These are phyloP conservation scores for Automeris io DNA, from an alignment of 2,888 invertebrate genomes.

Conservation along the genomic window DNA sequence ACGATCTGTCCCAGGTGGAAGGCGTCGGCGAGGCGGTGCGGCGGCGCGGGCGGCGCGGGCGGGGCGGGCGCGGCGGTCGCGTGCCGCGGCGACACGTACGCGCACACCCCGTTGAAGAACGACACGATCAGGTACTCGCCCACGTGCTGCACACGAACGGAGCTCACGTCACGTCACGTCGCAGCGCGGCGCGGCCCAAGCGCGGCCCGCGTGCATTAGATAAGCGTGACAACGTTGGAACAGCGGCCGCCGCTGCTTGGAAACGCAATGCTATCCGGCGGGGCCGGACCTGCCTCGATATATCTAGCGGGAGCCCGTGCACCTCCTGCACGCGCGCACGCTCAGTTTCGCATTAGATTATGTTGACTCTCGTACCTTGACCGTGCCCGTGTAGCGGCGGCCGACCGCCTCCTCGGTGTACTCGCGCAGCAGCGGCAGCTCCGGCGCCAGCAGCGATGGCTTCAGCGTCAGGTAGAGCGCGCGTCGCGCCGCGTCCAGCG, in stretches of 20 bases:
- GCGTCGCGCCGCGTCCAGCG: slow-evolving; percentile 54
- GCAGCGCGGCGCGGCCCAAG: too few relatives aligned
- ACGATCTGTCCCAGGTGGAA: slow-evolving; percentile 80
- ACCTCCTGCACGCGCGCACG: too few relatives aligned
- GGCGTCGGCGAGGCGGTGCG: slow-evolving; percentile 48
- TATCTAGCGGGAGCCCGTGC: too few relatives aligned
- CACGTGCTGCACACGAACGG: slow-evolving; percentile 37
- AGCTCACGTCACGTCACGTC: too few relatives aligned
- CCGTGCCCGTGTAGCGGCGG: slow-evolving; percentile 72
- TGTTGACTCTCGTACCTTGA: too few relatives aligned
- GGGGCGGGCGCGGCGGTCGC: slow-evolving; percentile 38
- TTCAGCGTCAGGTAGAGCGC: slow-evolving; percentile 80
- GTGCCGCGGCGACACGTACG: slow-evolving; percentile 57
- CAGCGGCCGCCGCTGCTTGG: too few relatives aligned
- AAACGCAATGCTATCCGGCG: too few relatives aligned
- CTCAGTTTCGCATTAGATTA: too few relatives aligned
- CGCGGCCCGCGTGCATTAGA: too few relatives aligned
- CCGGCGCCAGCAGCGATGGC: slow-evolving; percentile 76
- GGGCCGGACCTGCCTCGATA: too few relatives aligned
- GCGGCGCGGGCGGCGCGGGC: slow-evolving; percentile 39
- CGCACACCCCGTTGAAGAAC: slow-evolving; percentile 78
- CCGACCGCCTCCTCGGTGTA: slow-evolving; percentile 70
- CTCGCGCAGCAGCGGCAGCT: slow-evolving; percentile 65
- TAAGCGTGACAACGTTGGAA: too few relatives aligned
- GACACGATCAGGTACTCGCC: slow-evolving; percentile 71